Evolutionary conservation across 1,140 invertebrate species (phyloP).

Genomic region (Lycorma delicatula): DNA sequence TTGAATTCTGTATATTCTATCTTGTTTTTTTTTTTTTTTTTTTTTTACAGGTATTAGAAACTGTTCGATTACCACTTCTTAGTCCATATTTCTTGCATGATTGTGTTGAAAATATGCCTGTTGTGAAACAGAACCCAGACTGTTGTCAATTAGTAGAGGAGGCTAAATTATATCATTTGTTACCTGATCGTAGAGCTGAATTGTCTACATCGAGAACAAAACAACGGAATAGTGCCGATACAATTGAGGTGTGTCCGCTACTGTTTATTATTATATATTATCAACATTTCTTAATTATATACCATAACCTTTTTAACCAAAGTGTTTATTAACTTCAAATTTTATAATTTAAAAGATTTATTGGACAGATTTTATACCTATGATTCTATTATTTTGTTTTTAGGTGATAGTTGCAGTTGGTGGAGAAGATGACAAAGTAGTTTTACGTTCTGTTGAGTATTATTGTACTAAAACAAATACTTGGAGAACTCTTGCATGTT

Average conservation of each 20-base stretch:
- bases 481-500: conserved; percentile 39
- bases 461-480: conserved; percentile 38
- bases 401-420: conserved; percentile 48
- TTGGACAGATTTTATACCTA: no score
- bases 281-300: no score
- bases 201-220: conserved; percentile 35
- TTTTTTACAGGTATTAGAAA: conserved; percentile 40
- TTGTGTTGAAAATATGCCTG: conserved; percentile 40
- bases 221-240: conserved; percentile 34
- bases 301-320: no score
- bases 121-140: conserved; percentile 36
- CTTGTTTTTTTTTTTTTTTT: conserved; percentile 4
- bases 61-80: conserved; percentile 46
- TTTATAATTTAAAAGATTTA: no score
- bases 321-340: no score
- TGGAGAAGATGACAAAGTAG: conserved; percentile 49
- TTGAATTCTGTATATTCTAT: no score
- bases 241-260: conserved; percentile 26
- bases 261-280: no score
- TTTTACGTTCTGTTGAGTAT: conserved; percentile 45
- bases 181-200: conserved; percentile 42
- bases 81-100: conserved; percentile 52
- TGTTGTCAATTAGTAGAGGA: conserved; percentile 41
- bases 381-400: no score
- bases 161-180: conserved; percentile 43